phyloP scores from a whole-genome alignment of 2,888 invertebrate species.

The Archips crataeganus region DNA sequence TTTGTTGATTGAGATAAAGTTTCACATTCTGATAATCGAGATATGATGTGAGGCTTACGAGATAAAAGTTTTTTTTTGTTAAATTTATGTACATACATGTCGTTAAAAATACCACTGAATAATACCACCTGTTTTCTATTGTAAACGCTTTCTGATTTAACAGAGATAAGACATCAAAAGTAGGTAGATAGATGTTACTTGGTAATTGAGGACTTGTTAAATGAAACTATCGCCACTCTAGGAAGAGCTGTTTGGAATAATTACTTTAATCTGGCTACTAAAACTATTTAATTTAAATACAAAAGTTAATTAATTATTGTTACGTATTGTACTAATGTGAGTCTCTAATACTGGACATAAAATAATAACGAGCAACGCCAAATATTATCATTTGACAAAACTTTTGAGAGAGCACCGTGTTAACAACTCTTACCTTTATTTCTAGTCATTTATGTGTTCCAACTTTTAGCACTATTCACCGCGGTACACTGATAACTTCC shows the following conservation, averaged over 20 bases:
- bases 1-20: no score
- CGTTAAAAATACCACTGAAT: not conserved
- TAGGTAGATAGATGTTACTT: not conserved
- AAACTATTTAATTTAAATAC: not conserved
- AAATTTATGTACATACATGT: no score
- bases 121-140: not conserved
- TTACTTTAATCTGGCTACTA: not conserved
- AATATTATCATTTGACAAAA: not conserved
- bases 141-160: not conserved
- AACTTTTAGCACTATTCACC: constrained; percentile 45
- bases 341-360: not conserved
- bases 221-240: not conserved
- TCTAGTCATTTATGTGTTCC: constrained; percentile 54
- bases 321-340: not conserved
- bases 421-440: constrained; percentile 52
- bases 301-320: not conserved
- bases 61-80: no score
- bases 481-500: constrained; percentile 15
- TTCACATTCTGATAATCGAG: no score
- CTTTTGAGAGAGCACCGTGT: not conserved
- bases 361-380: not conserved
- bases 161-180: not conserved
- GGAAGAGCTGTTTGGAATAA: not conserved
- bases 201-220: not conserved
- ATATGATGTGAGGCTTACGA: no score